Base-by-base conservation (phyloP, 2,888 invertebrate genomes). In the Carterocephalus palaemon region DNA sequence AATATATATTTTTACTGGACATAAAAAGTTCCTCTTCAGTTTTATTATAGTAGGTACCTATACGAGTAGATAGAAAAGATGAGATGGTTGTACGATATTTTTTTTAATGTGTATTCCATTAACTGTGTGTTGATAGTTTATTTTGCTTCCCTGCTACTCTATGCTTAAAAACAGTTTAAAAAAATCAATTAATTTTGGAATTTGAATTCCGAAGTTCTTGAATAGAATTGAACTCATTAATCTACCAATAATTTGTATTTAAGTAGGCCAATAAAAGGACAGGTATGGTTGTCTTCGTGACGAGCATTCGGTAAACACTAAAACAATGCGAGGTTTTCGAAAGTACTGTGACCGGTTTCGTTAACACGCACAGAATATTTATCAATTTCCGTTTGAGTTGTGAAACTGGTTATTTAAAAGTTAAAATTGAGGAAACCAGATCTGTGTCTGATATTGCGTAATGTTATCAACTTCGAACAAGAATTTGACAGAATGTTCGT, bases 291-390 rank as follows among this genome's bases (percentile, higher is more conserved):
- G 26, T 22, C 15, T 36, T 26, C 49, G 49, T 47, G 45, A 33
- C 31, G 13, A 4, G 47, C 42, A 48, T 55, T 22, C 38, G n/a
- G 22, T 45, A 47, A 38, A 22, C 24, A 22, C 24, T 22, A 40
- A 33, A 26, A 51, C 51, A 52, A 50, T 39, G 48, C 34, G 39
- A 39, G 17, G 33, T 15, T 12, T 48, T 53, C 46, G 58, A 61
- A 61, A 60, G 58, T 53, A 26, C 53, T 40, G 50, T 29, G 41
- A 54, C 55, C 51, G 52, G 52, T 57, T 57, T 54, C 48, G 51
- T 51, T 59, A 56, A 39, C 54, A 51, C 55, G 54, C 49, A 46
- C 45, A 38, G 57, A 58, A 59, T 58, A 45, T 47, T 46, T 40
- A 46, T 46, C n/a, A 46, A 49, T 34, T 43, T 40, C 16, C 13